Conservation (phyloP, 2,113 vertebrate genomes). For the Leucosticte australis region DNA sequence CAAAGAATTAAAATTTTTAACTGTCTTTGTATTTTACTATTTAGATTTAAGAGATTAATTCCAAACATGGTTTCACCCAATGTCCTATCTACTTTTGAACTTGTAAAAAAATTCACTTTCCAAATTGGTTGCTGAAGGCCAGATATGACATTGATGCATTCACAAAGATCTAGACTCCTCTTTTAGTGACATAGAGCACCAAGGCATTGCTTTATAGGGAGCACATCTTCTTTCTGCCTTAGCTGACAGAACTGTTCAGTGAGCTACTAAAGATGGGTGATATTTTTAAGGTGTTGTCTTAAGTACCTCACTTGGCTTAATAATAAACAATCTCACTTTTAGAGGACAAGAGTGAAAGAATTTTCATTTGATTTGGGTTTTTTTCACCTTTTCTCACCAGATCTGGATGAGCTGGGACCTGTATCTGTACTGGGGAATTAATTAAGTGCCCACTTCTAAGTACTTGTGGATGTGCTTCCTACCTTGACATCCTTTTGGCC, state of each 20-base stretch:
- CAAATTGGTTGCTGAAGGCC: neutral
- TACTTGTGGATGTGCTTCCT: constrained; percentile 21
- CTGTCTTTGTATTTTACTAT: neutral
- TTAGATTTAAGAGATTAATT: neutral
- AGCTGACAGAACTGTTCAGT: neutral
- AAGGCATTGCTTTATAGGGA: neutral
- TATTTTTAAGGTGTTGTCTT: neutral
- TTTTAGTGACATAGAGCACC: neutral
- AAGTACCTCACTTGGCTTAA: neutral
- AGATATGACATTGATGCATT: neutral
- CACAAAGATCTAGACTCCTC: neutral
- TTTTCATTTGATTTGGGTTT: neutral
- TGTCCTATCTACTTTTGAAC: neutral
- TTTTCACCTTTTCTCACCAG: neutral
- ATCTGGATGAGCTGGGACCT: neutral
- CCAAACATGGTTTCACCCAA: neutral
- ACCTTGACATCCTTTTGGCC: constrained; percentile 27
- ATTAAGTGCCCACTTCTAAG: neutral
- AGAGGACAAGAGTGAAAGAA: neutral
- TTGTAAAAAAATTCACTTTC: neutral
- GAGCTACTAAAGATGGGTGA: neutral
- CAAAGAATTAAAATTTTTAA: neutral
- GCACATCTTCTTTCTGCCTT: neutral
- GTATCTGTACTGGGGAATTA: neutral
- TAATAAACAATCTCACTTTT: neutral